phyloP scores from a whole-genome alignment of 2,888 invertebrate species.

The Priocnemis perturbator region DNA sequence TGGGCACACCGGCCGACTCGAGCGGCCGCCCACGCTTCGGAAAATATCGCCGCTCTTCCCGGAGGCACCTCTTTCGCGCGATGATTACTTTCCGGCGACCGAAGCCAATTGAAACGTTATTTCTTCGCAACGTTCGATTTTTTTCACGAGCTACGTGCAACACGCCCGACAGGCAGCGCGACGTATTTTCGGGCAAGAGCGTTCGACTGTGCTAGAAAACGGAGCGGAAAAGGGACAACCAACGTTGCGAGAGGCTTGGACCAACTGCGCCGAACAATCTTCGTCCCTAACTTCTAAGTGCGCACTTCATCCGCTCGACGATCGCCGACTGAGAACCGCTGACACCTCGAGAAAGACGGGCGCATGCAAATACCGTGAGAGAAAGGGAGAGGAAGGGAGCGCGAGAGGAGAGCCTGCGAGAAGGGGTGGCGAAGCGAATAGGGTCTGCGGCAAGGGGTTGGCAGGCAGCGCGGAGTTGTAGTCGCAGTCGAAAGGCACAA shows the following conservation, averaged over 20 bases:
- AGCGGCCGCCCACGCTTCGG: too few species aligned
- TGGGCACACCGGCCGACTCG: not conserved
- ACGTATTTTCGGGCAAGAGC: not conserved
- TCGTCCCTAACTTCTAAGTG: too few species aligned
- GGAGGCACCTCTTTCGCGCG: too few species aligned
- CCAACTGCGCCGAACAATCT: too few species aligned
- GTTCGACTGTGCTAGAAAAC: slow-evolving; percentile 48
- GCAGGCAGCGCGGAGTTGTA: slow-evolving; percentile 8
- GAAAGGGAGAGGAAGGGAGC: slow-evolving; percentile 17
- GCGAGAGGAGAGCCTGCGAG: slow-evolving; percentile 17
- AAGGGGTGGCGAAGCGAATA: not conserved
- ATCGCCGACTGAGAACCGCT: not conserved
- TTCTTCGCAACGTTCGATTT: too few species aligned
- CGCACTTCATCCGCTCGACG: not conserved
- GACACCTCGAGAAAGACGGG: not conserved
- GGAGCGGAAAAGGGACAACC: slow-evolving; percentile 12
- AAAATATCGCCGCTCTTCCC: too few species aligned
- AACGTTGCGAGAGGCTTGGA: not conserved
- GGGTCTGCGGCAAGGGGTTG: slow-evolving; percentile 14
- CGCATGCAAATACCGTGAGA: not conserved
- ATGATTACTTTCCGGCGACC: too few species aligned
- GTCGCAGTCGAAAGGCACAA: slow-evolving; percentile 23
- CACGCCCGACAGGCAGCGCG: too few species aligned
- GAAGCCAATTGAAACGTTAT: too few species aligned
- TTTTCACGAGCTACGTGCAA: too few species aligned